Evolutionary conservation across 2,888 invertebrate species (phyloP), one percentile per base, ranked within the genome.

Genomic region (Esperia sulphurella): DNA sequence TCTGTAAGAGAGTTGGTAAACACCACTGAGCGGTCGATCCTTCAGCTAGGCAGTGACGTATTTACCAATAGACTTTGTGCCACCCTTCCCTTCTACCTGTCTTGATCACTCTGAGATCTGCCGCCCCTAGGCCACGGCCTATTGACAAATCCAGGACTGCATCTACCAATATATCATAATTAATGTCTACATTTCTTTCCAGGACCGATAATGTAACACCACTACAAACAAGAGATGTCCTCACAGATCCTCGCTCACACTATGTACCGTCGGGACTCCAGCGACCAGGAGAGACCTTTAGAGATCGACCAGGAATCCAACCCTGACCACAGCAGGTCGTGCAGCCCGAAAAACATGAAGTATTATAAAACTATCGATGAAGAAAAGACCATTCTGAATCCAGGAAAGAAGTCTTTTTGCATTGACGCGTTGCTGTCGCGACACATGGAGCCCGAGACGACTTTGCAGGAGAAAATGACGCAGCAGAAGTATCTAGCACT

Each of bases 381-480:
- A 29, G 84, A 88, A 0, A 88, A 86, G 53, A 90, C 90, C 0
- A 75, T 83, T 0, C 28, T 90, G 0, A 80, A 72, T 43, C 80
- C 78, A 38, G 65, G 59, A 0, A 94, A 94, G 58, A 95, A 95
- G 45, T 96, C 97, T 0, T 97, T 97, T 71, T 96, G 97, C 71
- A 97, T 97, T 58, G 97, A 97, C 69, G 97, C 97, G 0, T 79
- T 97, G 2, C 80, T 97, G 2, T 96, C 96, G 0, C 91, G 93
- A 46, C 80, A 83, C 9, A 63, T 78, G 0, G 73, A 76, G 41
- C 75, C 68, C 8, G 83, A 78, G 28, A 63, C 54, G 10, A 86
- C 83, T 1, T 53, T 80, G 0, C 81, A 79, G 38, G 83, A 84
- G 1, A 71, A 73, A 38, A 70, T 83, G 62, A 62, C 80, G 0